phyloP scores from a whole-genome alignment of 2,888 invertebrate genomes.

The Ectobius pallidus region DNA sequence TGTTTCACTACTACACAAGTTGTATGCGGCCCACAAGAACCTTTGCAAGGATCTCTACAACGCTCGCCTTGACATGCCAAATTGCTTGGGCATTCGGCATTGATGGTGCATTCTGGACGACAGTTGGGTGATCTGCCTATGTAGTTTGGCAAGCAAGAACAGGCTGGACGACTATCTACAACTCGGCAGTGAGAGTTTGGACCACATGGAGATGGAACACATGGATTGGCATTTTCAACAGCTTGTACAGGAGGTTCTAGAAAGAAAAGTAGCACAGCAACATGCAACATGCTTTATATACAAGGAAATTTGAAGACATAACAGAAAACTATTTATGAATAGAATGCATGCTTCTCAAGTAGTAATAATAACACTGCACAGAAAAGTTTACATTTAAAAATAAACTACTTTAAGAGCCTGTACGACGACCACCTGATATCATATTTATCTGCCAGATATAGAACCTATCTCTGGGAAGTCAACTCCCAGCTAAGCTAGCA shows the following conservation, averaged over 20 bases:
- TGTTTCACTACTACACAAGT: constrained; percentile 83
- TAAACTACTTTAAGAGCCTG: too few species aligned
- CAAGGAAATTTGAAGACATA: neutral
- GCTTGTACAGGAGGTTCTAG: constrained; percentile 32
- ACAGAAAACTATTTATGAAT: constrained; percentile 8
- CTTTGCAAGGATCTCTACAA: constrained; percentile 83
- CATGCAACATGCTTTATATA: constrained; percentile 21
- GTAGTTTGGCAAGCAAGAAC: constrained; percentile 79
- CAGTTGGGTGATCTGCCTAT: constrained; percentile 85
- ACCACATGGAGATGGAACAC: constrained; percentile 83
- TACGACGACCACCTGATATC: too few species aligned
- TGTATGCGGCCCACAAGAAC: constrained; percentile 81
- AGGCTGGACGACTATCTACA: constrained; percentile 76
- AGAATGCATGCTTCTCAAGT: too few species aligned
- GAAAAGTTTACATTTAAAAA: too few species aligned
- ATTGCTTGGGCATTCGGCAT: constrained; percentile 83
- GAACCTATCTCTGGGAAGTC: too few species aligned
- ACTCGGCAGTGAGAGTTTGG: constrained; percentile 82
- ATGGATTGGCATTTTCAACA: constrained; percentile 67
- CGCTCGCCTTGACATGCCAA: constrained; percentile 82
- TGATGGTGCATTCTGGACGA: constrained; percentile 83
- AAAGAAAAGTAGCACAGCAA: constrained; percentile 18
- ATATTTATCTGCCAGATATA: too few species aligned
- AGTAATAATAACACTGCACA: too few species aligned
- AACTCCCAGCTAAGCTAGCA: too few species aligned